Evolutionary conservation across 2,113 vertebrate genomes (phyloP), one percentile per base, ranked within the genome.

Genomic region (Osmerus mordax): DNA sequence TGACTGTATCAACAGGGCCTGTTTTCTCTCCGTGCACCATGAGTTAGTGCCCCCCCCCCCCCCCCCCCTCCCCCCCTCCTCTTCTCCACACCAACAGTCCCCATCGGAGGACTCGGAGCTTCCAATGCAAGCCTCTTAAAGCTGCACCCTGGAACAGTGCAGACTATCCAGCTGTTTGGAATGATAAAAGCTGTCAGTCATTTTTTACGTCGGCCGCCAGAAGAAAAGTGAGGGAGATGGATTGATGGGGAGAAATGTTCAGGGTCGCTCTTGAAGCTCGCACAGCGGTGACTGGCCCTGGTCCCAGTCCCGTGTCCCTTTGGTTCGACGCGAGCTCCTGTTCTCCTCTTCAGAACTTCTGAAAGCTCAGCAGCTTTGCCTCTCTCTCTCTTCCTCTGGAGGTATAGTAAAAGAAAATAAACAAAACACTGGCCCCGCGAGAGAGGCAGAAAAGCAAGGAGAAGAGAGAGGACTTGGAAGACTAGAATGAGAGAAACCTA

Each of bases 1-100:
- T 90, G 79, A 81, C 88, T 88, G 82, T 63, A 87, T 84, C 87
- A 88, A 87, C 84, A 88, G 74, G 71, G 74, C 56, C 67, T 85
- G 79, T 88, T 87, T 89, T 88, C 59, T 15, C 76, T 70, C 3
- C 15, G 29, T 25, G 18, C 75, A 69, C 72, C 70, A 76, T 75
- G 53, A 83, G 77, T 81, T 67, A 81, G 61, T 28, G 3, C 23
- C 65, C 65, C 67, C 72, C 36, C 60, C 64, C 23, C 65, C 65
- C 67, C 72, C 36, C 60, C 64, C 56, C 62, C 18, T 29, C 64
- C 18, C 1, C 2, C 58, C 65, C 25, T 3, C 18, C 23, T 52
- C 68, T 53, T 65, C 25, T 6, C 18, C 23, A 47, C 68, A 51
- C 66, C 70, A 61, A 66, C 69, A 67, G 70, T 19, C 32, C 78